phyloP scores from a whole-genome alignment of 2,113 vertebrate species.

The Lophura nycthemera region DNA sequence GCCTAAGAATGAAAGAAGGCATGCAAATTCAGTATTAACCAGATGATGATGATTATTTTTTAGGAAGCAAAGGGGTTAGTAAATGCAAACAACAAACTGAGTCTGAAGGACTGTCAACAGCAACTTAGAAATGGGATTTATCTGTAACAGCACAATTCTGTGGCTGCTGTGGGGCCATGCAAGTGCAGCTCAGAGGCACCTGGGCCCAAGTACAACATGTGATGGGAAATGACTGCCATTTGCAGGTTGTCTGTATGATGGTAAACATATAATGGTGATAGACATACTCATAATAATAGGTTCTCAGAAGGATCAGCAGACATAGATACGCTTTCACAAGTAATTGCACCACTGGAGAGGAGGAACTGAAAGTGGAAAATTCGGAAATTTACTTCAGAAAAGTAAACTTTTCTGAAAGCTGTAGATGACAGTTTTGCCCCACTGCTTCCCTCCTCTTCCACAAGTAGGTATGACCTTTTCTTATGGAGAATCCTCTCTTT shows the following conservation, averaged over 20 bases:
- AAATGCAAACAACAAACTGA: background rate
- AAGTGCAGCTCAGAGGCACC: background rate
- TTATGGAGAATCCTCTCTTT: background rate
- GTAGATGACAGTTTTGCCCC: background rate
- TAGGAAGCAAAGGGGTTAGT: background rate
- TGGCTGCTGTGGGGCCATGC: fast-evolving
- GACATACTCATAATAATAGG: background rate
- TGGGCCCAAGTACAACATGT: background rate
- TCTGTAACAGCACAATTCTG: background rate
- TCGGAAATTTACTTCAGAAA: background rate
- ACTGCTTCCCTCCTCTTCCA: background rate
- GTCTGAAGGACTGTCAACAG: background rate
- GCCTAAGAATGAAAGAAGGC: background rate
- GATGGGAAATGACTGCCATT: background rate
- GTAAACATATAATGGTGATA: background rate
- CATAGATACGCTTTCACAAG: background rate
- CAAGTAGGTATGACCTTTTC: background rate
- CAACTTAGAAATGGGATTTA: background rate
- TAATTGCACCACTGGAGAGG: background rate
- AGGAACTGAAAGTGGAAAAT: background rate
- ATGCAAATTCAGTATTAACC: background rate
- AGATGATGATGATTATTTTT: background rate
- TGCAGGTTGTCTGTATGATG: background rate
- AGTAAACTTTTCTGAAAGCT: background rate
- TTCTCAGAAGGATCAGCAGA: background rate